Evolutionary conservation across 2,113 vertebrate species (phyloP).

Genomic region (Hucho hucho): DNA sequence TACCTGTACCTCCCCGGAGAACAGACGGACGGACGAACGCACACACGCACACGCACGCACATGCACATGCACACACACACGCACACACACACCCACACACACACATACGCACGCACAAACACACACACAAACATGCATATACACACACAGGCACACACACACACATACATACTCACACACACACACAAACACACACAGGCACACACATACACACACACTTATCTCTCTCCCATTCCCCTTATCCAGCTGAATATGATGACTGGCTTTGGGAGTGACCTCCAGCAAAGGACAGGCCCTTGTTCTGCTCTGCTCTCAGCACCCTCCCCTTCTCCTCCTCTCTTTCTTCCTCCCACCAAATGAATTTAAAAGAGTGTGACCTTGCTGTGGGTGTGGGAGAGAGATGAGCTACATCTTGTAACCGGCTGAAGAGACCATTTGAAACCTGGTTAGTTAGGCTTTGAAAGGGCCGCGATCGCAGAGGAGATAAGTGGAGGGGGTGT

Average conservation of each 20-base stretch:
- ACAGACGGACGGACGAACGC: constrained; percentile 15
- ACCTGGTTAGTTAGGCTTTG: constrained; percentile 87
- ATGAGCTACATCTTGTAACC: constrained; percentile 94
- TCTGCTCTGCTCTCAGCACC: constrained; percentile 78
- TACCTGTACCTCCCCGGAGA: constrained; percentile 44
- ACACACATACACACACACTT: constrained; percentile 16
- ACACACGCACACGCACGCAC: constrained; percentile 13
- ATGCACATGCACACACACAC: constrained; percentile 11
- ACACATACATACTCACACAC: constrained; percentile 10
- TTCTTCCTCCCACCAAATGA: constrained; percentile 86
- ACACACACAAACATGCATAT: constrained; percentile 15
- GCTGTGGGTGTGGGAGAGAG: constrained; percentile 90
- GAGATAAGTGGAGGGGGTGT: constrained; percentile 78
- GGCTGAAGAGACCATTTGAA: constrained; percentile 88
- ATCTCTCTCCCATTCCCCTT: constrained; percentile 73
- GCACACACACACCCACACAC: constrained; percentile 25
- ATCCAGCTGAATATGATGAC: constrained; percentile 82
- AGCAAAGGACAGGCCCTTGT: constrained; percentile 85
- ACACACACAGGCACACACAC: constrained; percentile 16
- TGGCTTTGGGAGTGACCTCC: constrained; percentile 90
- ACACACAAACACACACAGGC: not conserved
- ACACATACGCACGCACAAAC: constrained; percentile 32
- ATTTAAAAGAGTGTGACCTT: constrained; percentile 96
- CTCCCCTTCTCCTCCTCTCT: constrained; percentile 72
- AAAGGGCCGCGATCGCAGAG: constrained; percentile 81